Conservation (phyloP, 2,113 vertebrate species). For the Hipposideros armiger region DNA sequence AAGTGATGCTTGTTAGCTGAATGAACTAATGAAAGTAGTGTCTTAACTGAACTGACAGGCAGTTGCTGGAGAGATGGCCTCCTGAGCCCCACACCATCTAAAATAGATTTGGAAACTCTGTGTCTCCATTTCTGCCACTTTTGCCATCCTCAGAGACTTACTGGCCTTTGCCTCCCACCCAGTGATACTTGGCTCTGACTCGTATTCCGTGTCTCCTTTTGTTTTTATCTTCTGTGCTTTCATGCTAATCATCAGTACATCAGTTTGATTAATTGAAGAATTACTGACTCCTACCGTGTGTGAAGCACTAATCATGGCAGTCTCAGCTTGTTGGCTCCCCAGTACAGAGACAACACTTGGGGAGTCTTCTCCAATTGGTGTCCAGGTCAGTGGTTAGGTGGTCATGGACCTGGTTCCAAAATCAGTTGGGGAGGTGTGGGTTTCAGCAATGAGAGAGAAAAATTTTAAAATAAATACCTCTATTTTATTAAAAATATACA, state of each 20-base stretch:
- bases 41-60: not conserved
- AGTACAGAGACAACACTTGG: not conserved
- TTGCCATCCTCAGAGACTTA: not conserved
- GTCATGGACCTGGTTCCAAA: slow-evolving; percentile 9
- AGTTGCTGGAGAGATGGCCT: not conserved
- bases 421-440: not conserved
- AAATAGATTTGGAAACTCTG: not conserved
- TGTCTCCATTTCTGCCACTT: not conserved
- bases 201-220: not conserved
- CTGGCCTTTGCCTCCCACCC: not conserved
- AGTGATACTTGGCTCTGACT: not conserved
- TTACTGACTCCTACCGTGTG: not conserved
- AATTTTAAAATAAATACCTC: slow-evolving; percentile 51
- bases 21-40: not conserved
- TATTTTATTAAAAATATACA: slow-evolving; percentile 76
- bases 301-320: not conserved
- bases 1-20: not conserved
- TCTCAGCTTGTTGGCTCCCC: not conserved
- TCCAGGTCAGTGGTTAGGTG: not conserved
- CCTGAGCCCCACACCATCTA: not conserved
- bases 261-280: not conserved
- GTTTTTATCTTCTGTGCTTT: slow-evolving; percentile 1
- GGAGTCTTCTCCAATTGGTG: not conserved
- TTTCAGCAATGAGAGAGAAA: slow-evolving; percentile 51
- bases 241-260: not conserved